Conservation (phyloP, 1,140 invertebrate species). For the Ceratosolen solmsi region DNA sequence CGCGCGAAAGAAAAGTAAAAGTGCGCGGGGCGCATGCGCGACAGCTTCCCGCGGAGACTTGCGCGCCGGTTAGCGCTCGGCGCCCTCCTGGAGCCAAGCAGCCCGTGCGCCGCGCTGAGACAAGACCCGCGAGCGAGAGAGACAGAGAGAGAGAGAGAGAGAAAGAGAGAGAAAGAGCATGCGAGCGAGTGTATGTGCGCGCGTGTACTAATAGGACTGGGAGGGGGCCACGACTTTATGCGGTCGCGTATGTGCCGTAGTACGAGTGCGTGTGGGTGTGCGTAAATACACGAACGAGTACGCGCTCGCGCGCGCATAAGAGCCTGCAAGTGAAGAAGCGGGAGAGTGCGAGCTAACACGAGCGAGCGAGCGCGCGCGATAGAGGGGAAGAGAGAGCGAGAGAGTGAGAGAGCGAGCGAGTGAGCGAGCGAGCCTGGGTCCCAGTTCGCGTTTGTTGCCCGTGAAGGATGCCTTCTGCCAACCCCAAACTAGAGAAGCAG, state of each 20-base stretch:
- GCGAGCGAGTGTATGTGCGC: too few relatives aligned
- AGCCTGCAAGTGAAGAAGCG: not conserved
- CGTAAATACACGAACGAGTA: too few relatives aligned
- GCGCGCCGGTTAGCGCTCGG: slow-evolving; percentile 31
- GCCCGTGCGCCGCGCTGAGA: too few relatives aligned
- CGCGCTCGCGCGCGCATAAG: too few relatives aligned
- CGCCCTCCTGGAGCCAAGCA: slow-evolving; percentile 12
- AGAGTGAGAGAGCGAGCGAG: not conserved
- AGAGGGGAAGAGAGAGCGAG: not conserved
- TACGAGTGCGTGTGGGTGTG: too few relatives aligned
- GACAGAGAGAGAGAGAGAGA: not conserved
- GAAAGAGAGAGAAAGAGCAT: too few relatives aligned
- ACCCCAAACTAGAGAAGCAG: slow-evolving; percentile 88
- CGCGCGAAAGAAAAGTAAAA: not conserved
- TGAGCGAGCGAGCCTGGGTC: slow-evolving; percentile 35
- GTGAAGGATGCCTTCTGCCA: slow-evolving; percentile 91
- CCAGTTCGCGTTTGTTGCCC: slow-evolving; percentile 75
- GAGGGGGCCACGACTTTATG: too few relatives aligned
- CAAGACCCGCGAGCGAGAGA: too few relatives aligned
- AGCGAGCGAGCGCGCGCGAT: not conserved
- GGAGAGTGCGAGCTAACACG: not conserved
- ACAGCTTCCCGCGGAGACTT: not conserved
- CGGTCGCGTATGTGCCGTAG: too few relatives aligned
- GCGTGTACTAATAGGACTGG: too few relatives aligned
- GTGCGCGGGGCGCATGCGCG: slow-evolving; percentile 2